Evolutionary conservation across 2,113 vertebrate genomes (phyloP).

Genomic region (Ahaetulla prasina): DNA sequence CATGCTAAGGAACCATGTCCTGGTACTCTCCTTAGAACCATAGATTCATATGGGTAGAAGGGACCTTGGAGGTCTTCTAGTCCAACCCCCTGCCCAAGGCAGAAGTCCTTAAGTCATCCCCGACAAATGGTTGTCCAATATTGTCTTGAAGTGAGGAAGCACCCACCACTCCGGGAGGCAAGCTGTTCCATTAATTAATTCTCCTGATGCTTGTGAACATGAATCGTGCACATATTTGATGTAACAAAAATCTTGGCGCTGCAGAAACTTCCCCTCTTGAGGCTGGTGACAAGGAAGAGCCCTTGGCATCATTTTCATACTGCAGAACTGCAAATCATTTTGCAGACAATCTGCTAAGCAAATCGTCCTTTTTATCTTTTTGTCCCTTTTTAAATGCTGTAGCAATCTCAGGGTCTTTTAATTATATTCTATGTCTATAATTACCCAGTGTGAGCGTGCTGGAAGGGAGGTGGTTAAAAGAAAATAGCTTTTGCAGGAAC

Average conservation of each 20-base stretch:
- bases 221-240: too few species aligned
- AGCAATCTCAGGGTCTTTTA: background rate
- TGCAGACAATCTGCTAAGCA: background rate
- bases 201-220: background rate
- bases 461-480: background rate
- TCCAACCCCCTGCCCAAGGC: background rate
- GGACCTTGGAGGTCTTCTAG: background rate
- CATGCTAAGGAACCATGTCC: background rate
- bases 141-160: background rate
- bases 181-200: background rate
- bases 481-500: background rate
- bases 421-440: conserved; percentile 8
- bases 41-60: background rate
- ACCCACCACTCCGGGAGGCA: background rate
- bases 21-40: background rate
- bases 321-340: background rate
- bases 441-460: background rate
- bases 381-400: background rate
- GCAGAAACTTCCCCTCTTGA: background rate
- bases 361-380: background rate
- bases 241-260: background rate
- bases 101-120: background rate
- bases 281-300: background rate
- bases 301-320: background rate
- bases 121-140: background rate